These are phyloP conservation scores for Caenorhabditis plicata DNA, from an alignment of 2,888 invertebrate species.

Conservation along the genomic window DNA sequence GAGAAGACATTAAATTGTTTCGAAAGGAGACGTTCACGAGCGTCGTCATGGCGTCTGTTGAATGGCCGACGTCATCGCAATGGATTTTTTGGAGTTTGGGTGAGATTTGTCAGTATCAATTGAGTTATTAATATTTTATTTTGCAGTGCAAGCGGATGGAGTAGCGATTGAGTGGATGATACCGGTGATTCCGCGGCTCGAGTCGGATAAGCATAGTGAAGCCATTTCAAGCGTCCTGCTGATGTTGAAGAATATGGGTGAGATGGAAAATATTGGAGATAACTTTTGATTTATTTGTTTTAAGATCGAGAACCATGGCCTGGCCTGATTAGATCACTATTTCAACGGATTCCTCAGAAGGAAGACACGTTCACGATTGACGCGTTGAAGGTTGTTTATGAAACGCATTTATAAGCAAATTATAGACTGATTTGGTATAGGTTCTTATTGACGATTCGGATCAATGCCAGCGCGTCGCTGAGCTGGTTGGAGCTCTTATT, in stretches of 20 bases:
- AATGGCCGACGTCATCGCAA: constrained; percentile 96
- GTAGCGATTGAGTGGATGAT: constrained; percentile 50
- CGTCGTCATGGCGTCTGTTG: constrained; percentile 75
- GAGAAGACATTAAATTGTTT: constrained; percentile 75
- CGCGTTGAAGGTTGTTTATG: constrained; percentile 73
- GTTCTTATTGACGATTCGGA: constrained; percentile 90
- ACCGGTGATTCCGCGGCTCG: constrained; percentile 68
- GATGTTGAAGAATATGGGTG: constrained; percentile 74
- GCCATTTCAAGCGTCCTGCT: constrained; percentile 86
- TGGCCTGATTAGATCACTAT: constrained; percentile 81
- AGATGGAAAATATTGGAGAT: not conserved
- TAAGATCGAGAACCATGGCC: constrained; percentile 75
- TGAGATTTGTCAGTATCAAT: not conserved
- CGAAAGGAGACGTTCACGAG: constrained; percentile 69
- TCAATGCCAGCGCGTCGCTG: constrained; percentile 74
- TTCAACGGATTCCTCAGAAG: constrained; percentile 70
- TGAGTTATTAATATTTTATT: not conserved
- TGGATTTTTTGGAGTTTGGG: constrained; percentile 90
- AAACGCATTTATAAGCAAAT: not conserved
- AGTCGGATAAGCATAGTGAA: constrained; percentile 84
- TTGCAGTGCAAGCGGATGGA: constrained; percentile 41
- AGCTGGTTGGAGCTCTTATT: constrained; percentile 68
- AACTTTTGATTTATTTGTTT: constrained; percentile 1
- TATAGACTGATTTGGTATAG: constrained; percentile 16
- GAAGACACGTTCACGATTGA: constrained; percentile 86